Evolutionary conservation across 2,113 vertebrate species (phyloP).

Genomic region (Poecile atricapillus): DNA sequence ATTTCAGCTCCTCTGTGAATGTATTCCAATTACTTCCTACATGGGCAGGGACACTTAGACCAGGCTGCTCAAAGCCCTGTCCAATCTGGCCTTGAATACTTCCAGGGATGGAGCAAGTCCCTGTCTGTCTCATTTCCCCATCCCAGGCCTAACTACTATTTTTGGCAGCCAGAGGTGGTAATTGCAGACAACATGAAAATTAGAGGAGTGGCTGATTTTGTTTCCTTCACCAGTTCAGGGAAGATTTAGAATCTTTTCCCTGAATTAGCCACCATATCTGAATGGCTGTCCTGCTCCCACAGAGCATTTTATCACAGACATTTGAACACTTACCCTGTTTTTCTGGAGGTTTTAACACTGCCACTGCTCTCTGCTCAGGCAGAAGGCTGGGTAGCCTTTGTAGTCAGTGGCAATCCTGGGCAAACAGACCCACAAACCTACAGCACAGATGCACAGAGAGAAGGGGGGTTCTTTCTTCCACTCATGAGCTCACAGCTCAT

Average conservation of each 20-base stretch:
- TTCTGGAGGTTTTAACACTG: background rate
- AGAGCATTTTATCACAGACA: background rate
- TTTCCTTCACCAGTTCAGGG: background rate
- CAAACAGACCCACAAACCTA: background rate
- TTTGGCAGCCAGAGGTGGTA: background rate
- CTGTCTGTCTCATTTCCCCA: rapidly evolving
- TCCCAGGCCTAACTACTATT: background rate
- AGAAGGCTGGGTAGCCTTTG: background rate
- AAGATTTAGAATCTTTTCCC: background rate
- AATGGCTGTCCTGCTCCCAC: background rate
- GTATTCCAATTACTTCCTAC: background rate
- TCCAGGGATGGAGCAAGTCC: background rate
- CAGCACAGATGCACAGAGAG: background rate
- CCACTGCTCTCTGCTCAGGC: background rate
- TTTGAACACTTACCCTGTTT: background rate
- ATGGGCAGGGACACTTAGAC: background rate
- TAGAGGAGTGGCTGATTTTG: background rate
- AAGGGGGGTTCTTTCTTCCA: background rate
- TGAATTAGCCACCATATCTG: background rate
- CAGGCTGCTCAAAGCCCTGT: background rate
- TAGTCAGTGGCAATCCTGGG: background rate
- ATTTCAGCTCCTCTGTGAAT: background rate
- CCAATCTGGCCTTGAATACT: background rate
- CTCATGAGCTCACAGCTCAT: background rate
- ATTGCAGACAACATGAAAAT: background rate